These are phyloP conservation scores for Halcyon chelicuti DNA, from an alignment of 2,797 vertebrate genomes.

Conservation along the genomic window DNA sequence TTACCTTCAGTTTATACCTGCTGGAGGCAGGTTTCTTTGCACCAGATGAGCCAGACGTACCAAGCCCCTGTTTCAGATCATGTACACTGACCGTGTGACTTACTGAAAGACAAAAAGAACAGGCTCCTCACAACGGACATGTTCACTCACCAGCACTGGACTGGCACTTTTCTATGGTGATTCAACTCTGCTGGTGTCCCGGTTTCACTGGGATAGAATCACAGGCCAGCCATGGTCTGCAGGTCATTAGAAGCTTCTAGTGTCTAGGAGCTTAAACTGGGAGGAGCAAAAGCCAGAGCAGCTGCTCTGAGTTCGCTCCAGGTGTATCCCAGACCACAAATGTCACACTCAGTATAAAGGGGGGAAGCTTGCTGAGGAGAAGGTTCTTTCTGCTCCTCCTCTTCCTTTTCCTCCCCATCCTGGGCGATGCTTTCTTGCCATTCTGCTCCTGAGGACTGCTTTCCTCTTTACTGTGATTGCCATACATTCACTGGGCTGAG, in stretches of 20 bases:
- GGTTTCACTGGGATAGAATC: not conserved
- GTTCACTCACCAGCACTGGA: not conserved
- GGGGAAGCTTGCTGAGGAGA: not conserved
- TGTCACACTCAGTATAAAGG: not conserved
- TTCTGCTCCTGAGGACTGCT: not conserved
- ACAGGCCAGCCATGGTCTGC: not conserved
- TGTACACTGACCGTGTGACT: slow-evolving; percentile 87
- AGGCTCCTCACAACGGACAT: not conserved
- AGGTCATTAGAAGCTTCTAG: not conserved
- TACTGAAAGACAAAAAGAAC: slow-evolving; percentile 66
- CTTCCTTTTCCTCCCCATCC: not conserved
- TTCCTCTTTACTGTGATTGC: not conserved
- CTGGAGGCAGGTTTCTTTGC: slow-evolving; percentile 71
- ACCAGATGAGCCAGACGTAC: slow-evolving; percentile 19
- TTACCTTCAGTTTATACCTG: slow-evolving; percentile 91
- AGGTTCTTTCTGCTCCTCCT: not conserved
- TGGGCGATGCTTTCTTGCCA: not conserved
- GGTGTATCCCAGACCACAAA: not conserved
- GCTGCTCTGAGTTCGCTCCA: not conserved
- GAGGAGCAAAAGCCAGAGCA: not conserved
- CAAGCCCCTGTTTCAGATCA: slow-evolving; percentile 86
- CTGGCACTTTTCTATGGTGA: not conserved
- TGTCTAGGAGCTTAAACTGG: not conserved
- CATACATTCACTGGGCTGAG: no score
- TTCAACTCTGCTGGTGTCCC: not conserved